A percentile compares a stretch with the other conserved stretches of the same genome.
phyloP scores from a whole-genome alignment of 2,888 invertebrate species.

The Atherix ibis region DNA sequence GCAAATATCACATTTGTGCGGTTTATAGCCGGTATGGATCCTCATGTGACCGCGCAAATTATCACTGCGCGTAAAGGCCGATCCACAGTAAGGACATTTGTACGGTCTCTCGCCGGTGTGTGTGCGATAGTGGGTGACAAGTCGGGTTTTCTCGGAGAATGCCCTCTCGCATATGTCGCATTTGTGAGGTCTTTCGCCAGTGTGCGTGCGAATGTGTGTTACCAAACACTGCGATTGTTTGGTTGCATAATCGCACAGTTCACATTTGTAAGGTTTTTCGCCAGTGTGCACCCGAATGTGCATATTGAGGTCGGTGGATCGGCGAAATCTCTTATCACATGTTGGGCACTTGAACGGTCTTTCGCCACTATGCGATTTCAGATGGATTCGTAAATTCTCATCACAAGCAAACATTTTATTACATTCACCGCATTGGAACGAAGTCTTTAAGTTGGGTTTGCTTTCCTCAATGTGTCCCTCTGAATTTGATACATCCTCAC shows the following conservation, averaged over 20 bases:
- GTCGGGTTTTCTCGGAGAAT: conserved; percentile 7
- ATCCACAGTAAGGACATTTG: conserved; percentile 9
- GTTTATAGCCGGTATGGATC: too few species aligned
- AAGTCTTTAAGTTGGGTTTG: conserved; percentile 10
- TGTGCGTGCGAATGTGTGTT: conserved; percentile 8
- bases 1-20: too few species aligned
- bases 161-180: conserved; percentile 7
- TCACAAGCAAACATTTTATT: conserved; percentile 8
- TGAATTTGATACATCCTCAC: conserved; percentile 7
- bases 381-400: conserved; percentile 9
- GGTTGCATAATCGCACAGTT: conserved; percentile 5
- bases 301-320: conserved; percentile 8
- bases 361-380: conserved; percentile 10
- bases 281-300: conserved; percentile 10
- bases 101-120: conserved; percentile 8
- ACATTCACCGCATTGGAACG: conserved; percentile 9
- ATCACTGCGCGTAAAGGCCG: too few species aligned
- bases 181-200: conserved; percentile 8
- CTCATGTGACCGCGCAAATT: too few species aligned
- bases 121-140: conserved; percentile 8
- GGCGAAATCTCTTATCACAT: conserved; percentile 10
- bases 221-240: conserved; percentile 7
- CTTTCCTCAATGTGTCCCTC: conserved; percentile 7
- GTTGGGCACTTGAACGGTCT: conserved; percentile 9
- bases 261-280: conserved; percentile 9